Percentiles rank a stretch among this genome's conserved stretches.
These are phyloP conservation scores for Cyrtorhinus lividipennis DNA, from an alignment of 1,140 invertebrate species.

Conservation along the genomic window DNA sequence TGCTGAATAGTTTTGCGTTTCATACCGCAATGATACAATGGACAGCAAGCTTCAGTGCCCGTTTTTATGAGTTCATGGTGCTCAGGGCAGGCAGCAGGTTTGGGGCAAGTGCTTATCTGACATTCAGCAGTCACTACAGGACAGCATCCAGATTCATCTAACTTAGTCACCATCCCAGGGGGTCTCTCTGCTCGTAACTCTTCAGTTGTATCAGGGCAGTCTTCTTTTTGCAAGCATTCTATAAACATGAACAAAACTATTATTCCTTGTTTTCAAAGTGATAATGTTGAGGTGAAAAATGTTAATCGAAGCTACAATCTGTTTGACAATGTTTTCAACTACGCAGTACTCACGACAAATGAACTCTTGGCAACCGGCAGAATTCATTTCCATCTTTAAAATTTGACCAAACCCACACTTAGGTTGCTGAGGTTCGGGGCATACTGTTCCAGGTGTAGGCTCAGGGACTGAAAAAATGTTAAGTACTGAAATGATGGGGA, in stretches of 20 bases:
- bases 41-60: slow-evolving; percentile 44
- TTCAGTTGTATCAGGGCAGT: slow-evolving; percentile 39
- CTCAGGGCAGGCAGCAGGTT: slow-evolving; percentile 40
- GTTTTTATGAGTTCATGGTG: slow-evolving; percentile 34
- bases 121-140: slow-evolving; percentile 43
- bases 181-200: slow-evolving; percentile 32
- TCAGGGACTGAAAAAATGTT: slow-evolving; percentile 19
- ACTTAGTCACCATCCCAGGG: slow-evolving; percentile 41
- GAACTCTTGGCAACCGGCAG: slow-evolving; percentile 47
- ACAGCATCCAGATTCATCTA: slow-evolving; percentile 52
- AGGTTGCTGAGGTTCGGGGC: slow-evolving; percentile 45
- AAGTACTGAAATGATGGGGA: no score
- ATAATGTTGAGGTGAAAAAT: background rate
- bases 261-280: no score
- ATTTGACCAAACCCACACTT: slow-evolving; percentile 51
- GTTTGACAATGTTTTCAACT: background rate
- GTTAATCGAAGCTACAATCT: background rate
- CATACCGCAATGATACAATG: slow-evolving; percentile 47
- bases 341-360: slow-evolving; percentile 45
- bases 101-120: slow-evolving; percentile 42
- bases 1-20: no score
- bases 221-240: slow-evolving; percentile 52
- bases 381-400: slow-evolving; percentile 42
- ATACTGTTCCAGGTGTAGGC: slow-evolving; percentile 27
- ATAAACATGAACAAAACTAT: background rate